Evolutionary conservation across 2,888 invertebrate genomes (phyloP).

Genomic region (Ellobium chinense): DNA sequence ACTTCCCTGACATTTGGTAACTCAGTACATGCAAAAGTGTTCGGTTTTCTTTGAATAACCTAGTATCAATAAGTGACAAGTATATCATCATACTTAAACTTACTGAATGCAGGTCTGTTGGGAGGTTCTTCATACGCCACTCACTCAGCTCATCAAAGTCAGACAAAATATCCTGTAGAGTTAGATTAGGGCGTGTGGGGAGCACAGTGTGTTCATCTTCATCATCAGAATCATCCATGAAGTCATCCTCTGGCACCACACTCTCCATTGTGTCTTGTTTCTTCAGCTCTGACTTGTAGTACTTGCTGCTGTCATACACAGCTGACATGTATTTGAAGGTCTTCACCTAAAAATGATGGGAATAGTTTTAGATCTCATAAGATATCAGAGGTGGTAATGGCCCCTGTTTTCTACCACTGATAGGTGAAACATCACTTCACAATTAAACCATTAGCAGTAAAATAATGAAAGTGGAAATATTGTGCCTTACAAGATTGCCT

Average conservation of each 20-base stretch:
- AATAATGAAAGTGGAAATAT: no score
- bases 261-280: constrained; percentile 69
- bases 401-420: no score
- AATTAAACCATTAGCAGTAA: no score
- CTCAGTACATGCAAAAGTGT: no score
- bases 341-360: constrained; percentile 60
- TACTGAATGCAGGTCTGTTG: constrained; percentile 72
- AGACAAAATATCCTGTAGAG: constrained; percentile 70
- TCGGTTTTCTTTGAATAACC: no score
- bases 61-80: no score
- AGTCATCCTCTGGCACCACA: constrained; percentile 56
- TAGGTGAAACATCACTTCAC: no score
- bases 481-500: no score
- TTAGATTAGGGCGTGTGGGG: constrained; percentile 66
- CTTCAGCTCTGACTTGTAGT: constrained; percentile 70
- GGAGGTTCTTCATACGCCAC: constrained; percentile 72
- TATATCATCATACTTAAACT: no score
- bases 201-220: constrained; percentile 67
- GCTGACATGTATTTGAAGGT: constrained; percentile 69
- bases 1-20: no score
- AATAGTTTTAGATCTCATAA: no score
- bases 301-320: constrained; percentile 70
- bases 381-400: no score
- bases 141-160: constrained; percentile 74
- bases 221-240: constrained; percentile 65